Percentiles rank a stretch among this genome's conserved stretches.
phyloP scores from a whole-genome alignment of 2,797 vertebrate species.

The Hydrolagus colliei region DNA sequence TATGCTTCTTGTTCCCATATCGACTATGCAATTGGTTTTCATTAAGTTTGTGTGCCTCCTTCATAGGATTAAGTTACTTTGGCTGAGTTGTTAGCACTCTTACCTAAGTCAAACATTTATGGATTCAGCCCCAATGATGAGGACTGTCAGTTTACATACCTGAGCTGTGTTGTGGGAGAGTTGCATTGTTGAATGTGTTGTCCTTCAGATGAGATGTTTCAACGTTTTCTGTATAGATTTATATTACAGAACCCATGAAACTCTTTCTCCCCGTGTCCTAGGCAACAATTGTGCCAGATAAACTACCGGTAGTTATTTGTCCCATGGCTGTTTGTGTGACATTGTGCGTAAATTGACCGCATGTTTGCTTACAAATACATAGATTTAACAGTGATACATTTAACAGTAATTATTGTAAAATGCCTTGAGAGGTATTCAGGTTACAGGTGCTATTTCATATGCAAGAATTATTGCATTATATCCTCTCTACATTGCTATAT shows the following conservation, averaged over 20 bases:
- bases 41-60: no score
- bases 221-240: not conserved
- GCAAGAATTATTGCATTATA: no score
- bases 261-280: not conserved
- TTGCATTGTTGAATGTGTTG: not conserved
- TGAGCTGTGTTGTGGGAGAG: not conserved
- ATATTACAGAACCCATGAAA: not conserved
- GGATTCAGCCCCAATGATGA: not conserved
- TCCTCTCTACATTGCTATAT: no score
- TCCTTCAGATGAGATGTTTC: not conserved
- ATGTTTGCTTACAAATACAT: not conserved
- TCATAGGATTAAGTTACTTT: no score
- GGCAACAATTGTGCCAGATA: not conserved
- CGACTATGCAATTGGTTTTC: no score
- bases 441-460: no score
- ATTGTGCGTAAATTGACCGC: no score
- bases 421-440: no score
- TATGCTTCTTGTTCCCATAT: no score
- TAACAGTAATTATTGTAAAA: not conserved
- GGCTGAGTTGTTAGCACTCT: not conserved
- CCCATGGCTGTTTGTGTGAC: no score
- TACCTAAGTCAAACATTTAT: not conserved
- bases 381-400: not conserved
- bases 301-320: not conserved
- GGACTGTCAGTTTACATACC: no score